These are phyloP conservation scores for Omphaloscelis lunosa DNA, from an alignment of 2,888 invertebrate genomes.

Conservation along the genomic window DNA sequence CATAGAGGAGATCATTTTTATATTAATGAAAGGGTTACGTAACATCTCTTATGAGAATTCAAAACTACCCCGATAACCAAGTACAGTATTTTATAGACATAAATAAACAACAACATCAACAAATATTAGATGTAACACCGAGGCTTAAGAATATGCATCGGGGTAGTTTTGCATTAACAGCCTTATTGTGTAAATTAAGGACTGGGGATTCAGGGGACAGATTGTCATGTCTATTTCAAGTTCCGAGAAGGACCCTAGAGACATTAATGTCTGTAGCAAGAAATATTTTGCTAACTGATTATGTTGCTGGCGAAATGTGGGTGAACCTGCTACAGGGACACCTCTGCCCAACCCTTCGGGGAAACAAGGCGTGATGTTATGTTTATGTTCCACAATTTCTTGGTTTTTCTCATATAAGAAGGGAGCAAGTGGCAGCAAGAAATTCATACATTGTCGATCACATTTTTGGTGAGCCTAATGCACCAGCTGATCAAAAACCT, in stretches of 20 bases:
- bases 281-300: too few species aligned
- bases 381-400: too few species aligned
- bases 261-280: not conserved
- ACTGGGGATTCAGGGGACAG: not conserved
- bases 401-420: not conserved
- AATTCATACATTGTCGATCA: not conserved
- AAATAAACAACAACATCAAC: not conserved
- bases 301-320: too few species aligned
- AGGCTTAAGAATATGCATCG: not conserved
- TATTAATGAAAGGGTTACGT: not conserved
- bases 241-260: not conserved
- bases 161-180: not conserved
- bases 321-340: too few species aligned
- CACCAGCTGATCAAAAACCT: too few species aligned
- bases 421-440: not conserved
- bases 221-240: not conserved
- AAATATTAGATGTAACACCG: not conserved
- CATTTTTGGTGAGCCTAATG: too few species aligned
- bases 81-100: not conserved
- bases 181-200: not conserved
- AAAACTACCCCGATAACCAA: not conserved
- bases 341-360: too few species aligned
- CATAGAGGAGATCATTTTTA: not conserved
- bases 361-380: too few species aligned
- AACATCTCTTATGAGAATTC: not conserved